These are phyloP conservation scores for Drosophila lacertosa DNA, from an alignment of 1,140 invertebrate species.

Conservation along the genomic window DNA sequence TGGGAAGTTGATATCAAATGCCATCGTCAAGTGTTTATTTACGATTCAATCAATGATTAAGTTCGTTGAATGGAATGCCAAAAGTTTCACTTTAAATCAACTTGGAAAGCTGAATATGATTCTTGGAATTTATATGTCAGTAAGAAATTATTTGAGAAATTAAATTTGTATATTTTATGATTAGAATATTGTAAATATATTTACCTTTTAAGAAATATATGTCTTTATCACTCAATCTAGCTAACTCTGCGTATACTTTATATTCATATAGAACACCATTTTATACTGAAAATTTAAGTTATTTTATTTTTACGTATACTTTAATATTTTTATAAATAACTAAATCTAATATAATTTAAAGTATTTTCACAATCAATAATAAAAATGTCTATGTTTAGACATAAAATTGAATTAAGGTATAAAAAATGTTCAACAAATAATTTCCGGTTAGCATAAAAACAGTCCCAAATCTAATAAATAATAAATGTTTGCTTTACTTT, in stretches of 20 bases:
- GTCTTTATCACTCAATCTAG: too few relatives aligned
- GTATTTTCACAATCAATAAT: too few relatives aligned
- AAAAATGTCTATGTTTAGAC: too few relatives aligned
- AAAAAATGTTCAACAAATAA: not conserved
- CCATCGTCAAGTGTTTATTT: conserved; percentile 12
- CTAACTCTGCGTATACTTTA: too few relatives aligned
- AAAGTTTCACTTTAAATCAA: conserved; percentile 2
- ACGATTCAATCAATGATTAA: conserved; percentile 19
- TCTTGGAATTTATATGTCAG: not conserved
- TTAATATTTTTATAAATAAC: too few relatives aligned
- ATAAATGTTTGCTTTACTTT: conserved; percentile 4
- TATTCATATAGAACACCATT: too few relatives aligned
- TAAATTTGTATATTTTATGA: too few relatives aligned
- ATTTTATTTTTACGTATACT: too few relatives aligned
- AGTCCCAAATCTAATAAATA: not conserved
- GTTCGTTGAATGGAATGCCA: conserved; percentile 10
- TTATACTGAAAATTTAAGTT: too few relatives aligned
- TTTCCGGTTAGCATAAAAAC: not conserved
- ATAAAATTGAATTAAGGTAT: not conserved
- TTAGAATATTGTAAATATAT: too few relatives aligned
- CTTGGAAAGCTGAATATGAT: not conserved
- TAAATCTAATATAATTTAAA: too few relatives aligned
- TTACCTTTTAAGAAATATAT: too few relatives aligned
- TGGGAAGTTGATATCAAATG: conserved; percentile 18
- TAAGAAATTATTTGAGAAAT: not conserved